Evolutionary conservation across 2,888 invertebrate genomes (phyloP).

Genomic region (Plutella xylostella): DNA sequence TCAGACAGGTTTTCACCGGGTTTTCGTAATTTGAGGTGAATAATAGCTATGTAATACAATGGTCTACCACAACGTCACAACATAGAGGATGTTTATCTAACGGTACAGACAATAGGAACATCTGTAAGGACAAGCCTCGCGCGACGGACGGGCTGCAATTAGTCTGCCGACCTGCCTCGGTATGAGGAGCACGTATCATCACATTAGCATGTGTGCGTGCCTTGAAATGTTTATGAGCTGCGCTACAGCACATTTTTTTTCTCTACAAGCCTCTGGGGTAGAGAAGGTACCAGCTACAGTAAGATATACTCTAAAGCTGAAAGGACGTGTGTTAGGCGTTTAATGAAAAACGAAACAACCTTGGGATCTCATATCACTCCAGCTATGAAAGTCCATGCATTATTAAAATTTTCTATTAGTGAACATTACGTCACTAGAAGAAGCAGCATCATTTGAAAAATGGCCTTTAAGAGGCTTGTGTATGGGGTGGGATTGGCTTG

Average conservation of each 20-base stretch:
- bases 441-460: constrained; percentile 17
- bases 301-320: background rate
- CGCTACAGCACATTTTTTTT: constrained; percentile 2
- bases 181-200: constrained; percentile 36
- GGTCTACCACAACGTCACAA: no score
- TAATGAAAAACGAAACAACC: background rate
- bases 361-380: background rate
- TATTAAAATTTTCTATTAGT: constrained; percentile 3
- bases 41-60: no score
- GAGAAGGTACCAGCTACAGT: background rate
- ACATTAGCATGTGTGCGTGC: constrained; percentile 48
- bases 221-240: constrained; percentile 25
- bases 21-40: no score
- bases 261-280: background rate
- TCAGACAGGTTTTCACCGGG: no score
- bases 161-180: constrained; percentile 7
- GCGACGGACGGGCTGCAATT: background rate
- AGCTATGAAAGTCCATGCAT: background rate
- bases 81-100: no score
- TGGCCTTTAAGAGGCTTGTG: constrained; percentile 18
- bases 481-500: constrained; percentile 30
- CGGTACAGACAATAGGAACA: background rate
- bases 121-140: background rate
- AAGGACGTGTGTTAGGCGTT: background rate
- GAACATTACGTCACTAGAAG: constrained; percentile 1